These are phyloP conservation scores for Macaria liturata DNA, from an alignment of 2,888 invertebrate species.

Conservation along the genomic window DNA sequence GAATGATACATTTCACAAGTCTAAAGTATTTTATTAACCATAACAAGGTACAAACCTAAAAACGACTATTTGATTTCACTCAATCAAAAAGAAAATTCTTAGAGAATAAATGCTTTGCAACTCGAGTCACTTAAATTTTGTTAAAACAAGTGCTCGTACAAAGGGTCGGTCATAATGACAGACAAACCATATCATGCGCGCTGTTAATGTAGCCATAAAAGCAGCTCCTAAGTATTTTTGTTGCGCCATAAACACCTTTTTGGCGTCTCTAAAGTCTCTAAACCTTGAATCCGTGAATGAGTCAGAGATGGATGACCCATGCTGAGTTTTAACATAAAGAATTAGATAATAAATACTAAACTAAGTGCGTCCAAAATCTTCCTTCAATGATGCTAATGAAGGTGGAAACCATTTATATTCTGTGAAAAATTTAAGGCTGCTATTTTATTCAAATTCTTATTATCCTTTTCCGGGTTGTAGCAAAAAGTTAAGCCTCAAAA, in stretches of 20 bases:
- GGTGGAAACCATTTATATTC: constrained; percentile 9
- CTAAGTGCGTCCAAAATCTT: constrained; percentile 15
- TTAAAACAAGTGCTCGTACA: too few species aligned
- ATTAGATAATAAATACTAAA: constrained; percentile 4
- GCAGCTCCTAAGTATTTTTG: constrained; percentile 23
- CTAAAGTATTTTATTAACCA: too few species aligned
- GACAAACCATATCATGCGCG: constrained; percentile 12
- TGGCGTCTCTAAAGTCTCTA: constrained; percentile 21
- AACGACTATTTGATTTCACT: too few species aligned
- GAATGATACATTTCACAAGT: too few species aligned
- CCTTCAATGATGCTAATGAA: constrained; percentile 17
- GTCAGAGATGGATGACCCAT: constrained; percentile 25
- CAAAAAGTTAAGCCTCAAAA: neutral
- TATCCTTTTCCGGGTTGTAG: neutral
- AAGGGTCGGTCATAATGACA: constrained; percentile 3
- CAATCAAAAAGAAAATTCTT: too few species aligned
- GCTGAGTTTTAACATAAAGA: constrained; percentile 17
- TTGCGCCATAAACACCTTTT: constrained; percentile 33
- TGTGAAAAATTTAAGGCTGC: constrained; percentile 10
- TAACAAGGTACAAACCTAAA: too few species aligned
- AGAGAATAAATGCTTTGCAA: too few species aligned
- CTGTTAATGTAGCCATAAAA: constrained; percentile 23
- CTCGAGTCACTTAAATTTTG: too few species aligned
- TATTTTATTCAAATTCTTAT: constrained; percentile 13
- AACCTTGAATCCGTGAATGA: constrained; percentile 29